Evolutionary conservation across 2,797 vertebrate genomes (phyloP), one percentile per base, ranked within the genome.

Genomic region (Chaunax sp.): DNA sequence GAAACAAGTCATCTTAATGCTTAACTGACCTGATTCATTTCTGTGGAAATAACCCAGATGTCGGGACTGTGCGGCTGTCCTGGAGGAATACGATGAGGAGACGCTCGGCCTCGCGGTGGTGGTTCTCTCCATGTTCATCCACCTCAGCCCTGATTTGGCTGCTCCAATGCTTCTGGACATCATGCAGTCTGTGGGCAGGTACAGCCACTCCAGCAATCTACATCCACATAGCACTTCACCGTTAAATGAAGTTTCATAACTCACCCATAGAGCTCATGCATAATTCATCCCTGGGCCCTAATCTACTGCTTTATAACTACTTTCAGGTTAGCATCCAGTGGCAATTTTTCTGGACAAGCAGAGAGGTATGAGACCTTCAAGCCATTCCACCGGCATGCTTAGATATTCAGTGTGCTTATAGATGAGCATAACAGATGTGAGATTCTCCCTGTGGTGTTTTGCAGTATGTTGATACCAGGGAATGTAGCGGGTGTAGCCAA

Each of bases 151-250:
- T 0, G 98, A 99, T 84, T 80, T 98, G 91, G 98, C 98, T 2
- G 98, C 98, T 59, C 98, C 98, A 0, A 93, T 99, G 79, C 91
- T 99, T n/a, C 87, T 99, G 40, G 98, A 99, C 87, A 98, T 99
- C 86, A 97, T 99, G 96, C 98, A 99, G 88, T 99, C 98, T 74
- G 98, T 99, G 89, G 97, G 98, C 90, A 96, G 98, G 98, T 99
- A 93, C 80, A 20, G 50, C 79, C 7, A 26, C 74, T 63, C 38
- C 69, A 30, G 44, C 69, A 70, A 62, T 64, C 77, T 63, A 69
- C 81, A 77, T 85, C 67, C 77, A 80, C 68, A 25, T 60, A 76
- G 61, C 82, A 78, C 75, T 87, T 69, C 69, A 78, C 38, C 20
- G 14, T 70, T 82, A 78, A 90, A 83, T 80, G 20, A 82, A 84